Percentiles rank a stretch among this genome's conserved stretches.
Evolutionary conservation across 2,113 vertebrate genomes (phyloP).

Genomic region (Epinephelus moara): DNA sequence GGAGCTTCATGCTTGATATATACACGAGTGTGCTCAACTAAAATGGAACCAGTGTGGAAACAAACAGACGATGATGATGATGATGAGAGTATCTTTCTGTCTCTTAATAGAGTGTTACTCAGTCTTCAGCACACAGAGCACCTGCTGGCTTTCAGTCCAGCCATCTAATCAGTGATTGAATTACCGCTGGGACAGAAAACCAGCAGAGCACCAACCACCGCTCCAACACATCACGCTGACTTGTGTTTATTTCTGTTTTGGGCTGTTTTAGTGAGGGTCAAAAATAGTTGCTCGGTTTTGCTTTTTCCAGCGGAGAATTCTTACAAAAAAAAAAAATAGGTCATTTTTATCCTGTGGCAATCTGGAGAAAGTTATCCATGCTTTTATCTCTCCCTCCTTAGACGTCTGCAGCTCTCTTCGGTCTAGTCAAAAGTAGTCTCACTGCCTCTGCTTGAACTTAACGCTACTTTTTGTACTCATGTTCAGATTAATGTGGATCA

Average conservation of each 20-base stretch:
- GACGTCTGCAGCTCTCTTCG: slow-evolving; percentile 26
- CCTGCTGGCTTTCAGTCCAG: slow-evolving; percentile 52
- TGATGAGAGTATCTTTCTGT: slow-evolving; percentile 19
- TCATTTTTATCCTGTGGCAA: slow-evolving; percentile 64
- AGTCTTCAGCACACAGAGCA: slow-evolving; percentile 35
- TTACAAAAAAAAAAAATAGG: slow-evolving; percentile 49
- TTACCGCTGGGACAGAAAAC: slow-evolving; percentile 36
- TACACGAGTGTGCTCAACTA: slow-evolving; percentile 1
- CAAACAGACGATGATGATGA: slow-evolving; percentile 8
- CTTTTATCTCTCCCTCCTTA: slow-evolving; percentile 53
- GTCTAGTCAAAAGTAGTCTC: slow-evolving; percentile 19
- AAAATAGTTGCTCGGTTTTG: slow-evolving; percentile 36
- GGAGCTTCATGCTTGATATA: background rate
- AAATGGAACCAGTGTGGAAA: background rate
- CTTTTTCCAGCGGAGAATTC: slow-evolving; percentile 18
- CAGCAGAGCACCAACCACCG: slow-evolving; percentile 33
- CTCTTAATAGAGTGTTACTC: background rate
- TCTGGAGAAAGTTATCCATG: slow-evolving; percentile 44
- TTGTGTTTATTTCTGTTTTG: slow-evolving; percentile 36
- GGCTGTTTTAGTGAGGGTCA: slow-evolving; percentile 30
- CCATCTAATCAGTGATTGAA: slow-evolving; percentile 47
- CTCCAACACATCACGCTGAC: slow-evolving; percentile 11
- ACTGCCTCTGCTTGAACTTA: slow-evolving; percentile 15
- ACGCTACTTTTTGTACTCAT: background rate
- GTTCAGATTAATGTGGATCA: slow-evolving; percentile 14